Percentiles rank a stretch among this genome's conserved stretches.
phyloP scores from a whole-genome alignment of 92 coral and sea anemone species.

The Porites rus region DNA sequence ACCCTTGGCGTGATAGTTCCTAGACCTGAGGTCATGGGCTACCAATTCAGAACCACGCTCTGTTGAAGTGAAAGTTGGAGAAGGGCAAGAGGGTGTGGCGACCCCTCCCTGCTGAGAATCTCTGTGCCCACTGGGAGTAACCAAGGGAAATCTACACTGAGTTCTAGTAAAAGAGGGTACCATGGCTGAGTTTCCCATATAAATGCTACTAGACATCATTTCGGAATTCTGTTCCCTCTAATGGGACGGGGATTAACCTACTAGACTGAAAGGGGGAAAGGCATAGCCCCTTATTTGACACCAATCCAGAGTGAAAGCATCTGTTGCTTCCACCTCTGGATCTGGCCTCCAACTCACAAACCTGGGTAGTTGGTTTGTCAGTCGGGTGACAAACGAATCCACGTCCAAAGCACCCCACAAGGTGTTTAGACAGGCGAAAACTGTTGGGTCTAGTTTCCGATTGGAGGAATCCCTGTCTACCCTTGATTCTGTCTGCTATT shows the following conservation, averaged over 20 bases:
- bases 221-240: slow-evolving; percentile 43
- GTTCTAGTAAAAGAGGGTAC: slow-evolving; percentile 23
- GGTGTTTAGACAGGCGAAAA: background rate
- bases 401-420: background rate
- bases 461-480: no score
- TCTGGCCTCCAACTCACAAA: slow-evolving; percentile 59
- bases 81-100: slow-evolving; percentile 31
- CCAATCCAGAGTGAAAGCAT: slow-evolving; percentile 62
- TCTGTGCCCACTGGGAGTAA: slow-evolving; percentile 30
- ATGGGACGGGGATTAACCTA: slow-evolving; percentile 57
- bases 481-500: no score
- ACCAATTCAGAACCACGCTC: slow-evolving; percentile 57
- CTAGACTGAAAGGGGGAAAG: slow-evolving; percentile 61
- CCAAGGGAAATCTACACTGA: slow-evolving; percentile 40
- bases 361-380: slow-evolving; percentile 44
- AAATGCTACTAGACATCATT: slow-evolving; percentile 45
- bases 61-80: slow-evolving; percentile 45
- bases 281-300: slow-evolving; percentile 37
- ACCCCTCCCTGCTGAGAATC: slow-evolving; percentile 35
- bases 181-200: slow-evolving; percentile 57
- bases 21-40: slow-evolving; percentile 48
- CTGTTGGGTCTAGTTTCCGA: no score
- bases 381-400: slow-evolving; percentile 61
- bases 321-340: slow-evolving; percentile 38
- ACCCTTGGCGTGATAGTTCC: slow-evolving; percentile 51